Evolutionary conservation across 2,113 vertebrate genomes (phyloP), one percentile per base, ranked within the genome.

Genomic region (Neodon shergylaensis): DNA sequence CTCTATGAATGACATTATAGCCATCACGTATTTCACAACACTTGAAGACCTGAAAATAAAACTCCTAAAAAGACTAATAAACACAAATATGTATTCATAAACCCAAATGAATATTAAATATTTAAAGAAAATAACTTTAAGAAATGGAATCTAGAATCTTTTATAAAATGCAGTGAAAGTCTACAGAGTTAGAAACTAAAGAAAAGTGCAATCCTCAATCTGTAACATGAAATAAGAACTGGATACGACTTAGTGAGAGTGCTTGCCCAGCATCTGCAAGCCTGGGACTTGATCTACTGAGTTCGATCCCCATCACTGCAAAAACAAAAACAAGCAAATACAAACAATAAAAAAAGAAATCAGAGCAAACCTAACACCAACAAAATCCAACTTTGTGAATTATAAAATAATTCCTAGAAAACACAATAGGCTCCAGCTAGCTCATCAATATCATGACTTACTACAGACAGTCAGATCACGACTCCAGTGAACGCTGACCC

Each of bases 391-490:
- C 47, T 86, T 52, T 70, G 3, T n/a, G 11, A 87, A 24, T 49
- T 49, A 81, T 73, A 79, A 88, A 87, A 86, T 58, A 89, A 93
- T 87, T 79, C 21, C 85, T 90, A 39, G 44, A 7, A 79, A 91
- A 74, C 22, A 68, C 16, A 70, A 39, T 7, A 22, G 76, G 79
- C 28, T 33, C 31, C 79, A 21, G 73, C 5, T 24, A 89, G 42
- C 78, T 94, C 88, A 85, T 94, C 88, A 81, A 36, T 66, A 63
- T 14, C 66, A 44, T 90, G 74, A 63, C 70, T 94, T n/a, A 42
- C 1, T 86, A 54, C 39, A 74, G 49, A 74, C 31, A 73, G 44
- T n/a, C 58, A 94, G 88, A 52, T 94, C 47, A 26, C 14, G 85
- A 77, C n/a, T 91, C 61, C 72, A 24, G n/a, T 73, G 4, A 22